Evolutionary conservation across 2,888 invertebrate species (phyloP).

Genomic region (Drosophila nigricruria): DNA sequence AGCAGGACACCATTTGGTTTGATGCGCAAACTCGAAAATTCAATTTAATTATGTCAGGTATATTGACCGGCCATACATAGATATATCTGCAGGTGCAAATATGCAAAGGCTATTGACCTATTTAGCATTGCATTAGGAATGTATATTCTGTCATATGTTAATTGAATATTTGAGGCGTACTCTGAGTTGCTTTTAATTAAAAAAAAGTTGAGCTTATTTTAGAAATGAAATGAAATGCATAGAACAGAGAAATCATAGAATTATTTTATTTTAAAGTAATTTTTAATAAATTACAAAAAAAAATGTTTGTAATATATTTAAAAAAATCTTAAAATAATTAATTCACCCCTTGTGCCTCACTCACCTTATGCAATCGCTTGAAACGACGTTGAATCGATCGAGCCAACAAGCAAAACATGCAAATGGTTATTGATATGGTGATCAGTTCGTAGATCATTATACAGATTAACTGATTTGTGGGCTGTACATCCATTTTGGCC

Average conservation of each 20-base stretch:
- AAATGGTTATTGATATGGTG: constrained; percentile 53
- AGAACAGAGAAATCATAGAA: too few relatives aligned
- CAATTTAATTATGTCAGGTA: constrained; percentile 16
- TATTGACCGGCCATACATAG: neutral
- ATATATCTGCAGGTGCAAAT: constrained; percentile 2
- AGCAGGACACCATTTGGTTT: constrained; percentile 7
- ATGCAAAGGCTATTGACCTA: constrained; percentile 13
- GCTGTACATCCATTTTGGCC: constrained; percentile 44
- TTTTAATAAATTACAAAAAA: too few relatives aligned
- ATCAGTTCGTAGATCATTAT: constrained; percentile 52
- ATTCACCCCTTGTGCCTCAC: neutral
- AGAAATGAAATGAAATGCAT: too few relatives aligned
- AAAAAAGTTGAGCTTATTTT: neutral
- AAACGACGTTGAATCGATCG: constrained; percentile 49
- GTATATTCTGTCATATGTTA: too few relatives aligned
- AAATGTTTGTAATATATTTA: too few relatives aligned
- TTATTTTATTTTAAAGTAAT: too few relatives aligned
- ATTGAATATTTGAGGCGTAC: too few relatives aligned
- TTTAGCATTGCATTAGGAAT: neutral
- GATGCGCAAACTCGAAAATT: neutral
- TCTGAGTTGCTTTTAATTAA: neutral
- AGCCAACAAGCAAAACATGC: constrained; percentile 52
- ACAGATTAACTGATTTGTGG: constrained; percentile 58
- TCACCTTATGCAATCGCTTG: constrained; percentile 28
- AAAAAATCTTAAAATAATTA: too few relatives aligned